Evolutionary conservation across 37 sponge, comb jelly and placozoan genomes (phyloP).

Genomic region (Oopsacas minuta): DNA sequence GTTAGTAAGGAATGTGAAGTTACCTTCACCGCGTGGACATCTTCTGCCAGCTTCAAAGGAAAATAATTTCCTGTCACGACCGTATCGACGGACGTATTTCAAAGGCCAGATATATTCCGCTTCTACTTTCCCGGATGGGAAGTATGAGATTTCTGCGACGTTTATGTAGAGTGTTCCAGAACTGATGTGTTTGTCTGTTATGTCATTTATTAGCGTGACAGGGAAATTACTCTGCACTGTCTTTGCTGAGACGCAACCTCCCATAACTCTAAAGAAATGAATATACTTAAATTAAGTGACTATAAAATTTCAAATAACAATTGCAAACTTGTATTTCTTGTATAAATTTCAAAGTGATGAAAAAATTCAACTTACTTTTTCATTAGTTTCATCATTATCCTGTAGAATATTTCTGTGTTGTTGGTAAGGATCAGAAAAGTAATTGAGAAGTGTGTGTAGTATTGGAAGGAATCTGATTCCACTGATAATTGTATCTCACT

Average conservation of each 20-base stretch:
- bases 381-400: conserved; percentile 7
- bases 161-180: background rate
- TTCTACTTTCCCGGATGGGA: conserved; percentile 1
- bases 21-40: conserved; percentile 27
- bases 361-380: background rate
- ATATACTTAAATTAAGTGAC: background rate
- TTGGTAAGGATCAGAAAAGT: background rate
- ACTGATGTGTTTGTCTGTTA: background rate
- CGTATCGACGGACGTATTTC: conserved; percentile 28
- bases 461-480: background rate
- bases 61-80: conserved; percentile 21
- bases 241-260: background rate
- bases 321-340: background rate
- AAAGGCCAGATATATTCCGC: conserved; percentile 23
- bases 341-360: no score
- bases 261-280: background rate
- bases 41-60: conserved; percentile 28
- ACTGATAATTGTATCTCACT: background rate
- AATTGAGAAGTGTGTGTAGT: background rate
- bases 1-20: conserved; percentile 19
- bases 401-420: background rate
- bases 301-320: background rate
- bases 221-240: conserved; percentile 7
- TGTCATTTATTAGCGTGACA: background rate
- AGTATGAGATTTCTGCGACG: background rate